Evolutionary conservation across 2,797 vertebrate genomes (phyloP).

Genomic region (Pangasius krempfi): DNA sequence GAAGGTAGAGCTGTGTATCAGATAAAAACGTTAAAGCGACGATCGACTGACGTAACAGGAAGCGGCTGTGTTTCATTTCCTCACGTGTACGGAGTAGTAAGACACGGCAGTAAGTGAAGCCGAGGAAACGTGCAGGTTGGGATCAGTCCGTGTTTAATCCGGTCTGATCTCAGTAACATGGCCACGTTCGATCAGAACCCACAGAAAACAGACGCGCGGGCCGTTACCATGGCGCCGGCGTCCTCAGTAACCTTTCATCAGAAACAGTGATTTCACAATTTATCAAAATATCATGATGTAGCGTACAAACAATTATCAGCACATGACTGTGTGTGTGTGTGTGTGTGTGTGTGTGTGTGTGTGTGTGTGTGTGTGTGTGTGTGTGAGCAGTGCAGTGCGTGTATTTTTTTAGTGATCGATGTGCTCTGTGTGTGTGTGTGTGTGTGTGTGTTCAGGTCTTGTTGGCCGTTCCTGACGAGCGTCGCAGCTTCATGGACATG

Average conservation of each 20-base stretch:
- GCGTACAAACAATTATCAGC: neutral
- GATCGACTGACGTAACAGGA: neutral
- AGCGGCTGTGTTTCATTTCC: slow-evolving; percentile 7
- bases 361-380: neutral
- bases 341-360: slow-evolving; percentile 14
- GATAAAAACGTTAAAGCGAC: neutral
- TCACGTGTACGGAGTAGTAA: neutral
- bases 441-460: slow-evolving; percentile 80
- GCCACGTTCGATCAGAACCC: neutral
- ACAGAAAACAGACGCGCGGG: too few species aligned
- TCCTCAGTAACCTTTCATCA: slow-evolving; percentile 7
- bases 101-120: neutral
- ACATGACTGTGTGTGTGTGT: neutral
- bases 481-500: slow-evolving; percentile 98
- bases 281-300: neutral
- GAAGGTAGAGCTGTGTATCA: too few species aligned
- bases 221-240: neutral
- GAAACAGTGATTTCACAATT: neutral
- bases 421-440: neutral
- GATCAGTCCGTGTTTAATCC: neutral
- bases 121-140: neutral
- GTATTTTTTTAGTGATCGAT: neutral
- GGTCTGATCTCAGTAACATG: neutral
- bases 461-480: slow-evolving; percentile 96
- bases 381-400: neutral